A percentile compares a stretch with the other conserved stretches of the same genome.
Evolutionary conservation across 2,113 vertebrate genomes (phyloP).

Genomic region (Limanda limanda): DNA sequence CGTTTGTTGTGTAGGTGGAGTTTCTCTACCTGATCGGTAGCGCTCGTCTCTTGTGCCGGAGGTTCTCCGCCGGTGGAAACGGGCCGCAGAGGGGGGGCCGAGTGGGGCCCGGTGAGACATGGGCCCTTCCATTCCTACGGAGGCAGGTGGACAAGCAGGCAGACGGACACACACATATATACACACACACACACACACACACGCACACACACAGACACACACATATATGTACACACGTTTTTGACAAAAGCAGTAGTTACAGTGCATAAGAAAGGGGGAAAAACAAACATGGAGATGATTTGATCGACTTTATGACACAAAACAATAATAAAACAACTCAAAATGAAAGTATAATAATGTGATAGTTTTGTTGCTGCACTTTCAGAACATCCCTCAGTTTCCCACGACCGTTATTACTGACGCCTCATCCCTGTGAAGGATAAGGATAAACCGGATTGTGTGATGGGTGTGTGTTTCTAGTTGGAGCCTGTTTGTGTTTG

Average conservation of each 20-base stretch:
- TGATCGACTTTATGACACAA: slow-evolving; percentile 57
- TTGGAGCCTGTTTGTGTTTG: neutral
- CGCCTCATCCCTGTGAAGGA: slow-evolving; percentile 5
- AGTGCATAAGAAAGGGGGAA: neutral
- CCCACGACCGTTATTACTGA: neutral
- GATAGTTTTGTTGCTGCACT: neutral
- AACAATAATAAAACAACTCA: slow-evolving; percentile 15
- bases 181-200: slow-evolving; percentile 31
- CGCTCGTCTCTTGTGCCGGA: slow-evolving; percentile 98
- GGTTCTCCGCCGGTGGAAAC: slow-evolving; percentile 95
- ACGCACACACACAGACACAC: slow-evolving; percentile 31
- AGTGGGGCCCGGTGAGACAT: slow-evolving; percentile 92
- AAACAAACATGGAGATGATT: slow-evolving; percentile 75
- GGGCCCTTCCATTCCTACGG: slow-evolving; percentile 92
- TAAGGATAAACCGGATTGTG: neutral
- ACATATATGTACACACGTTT: slow-evolving; percentile 30
- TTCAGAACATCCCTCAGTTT: slow-evolving; percentile 6
- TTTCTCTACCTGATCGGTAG: slow-evolving; percentile 91
- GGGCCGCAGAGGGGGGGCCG: slow-evolving; percentile 91
- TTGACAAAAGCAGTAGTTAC: slow-evolving; percentile 52
- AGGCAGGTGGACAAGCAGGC: slow-evolving; percentile 40
- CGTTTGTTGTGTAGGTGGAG: neutral
- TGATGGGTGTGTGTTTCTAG: slow-evolving; percentile 31
- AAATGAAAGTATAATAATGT: slow-evolving; percentile 31
- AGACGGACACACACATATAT: slow-evolving; percentile 43